Evolutionary conservation across 35 echinoderm and acorn worm species (phyloP), one percentile per base, ranked within the genome.

Genomic region (Heliocidaris tuberculata): DNA sequence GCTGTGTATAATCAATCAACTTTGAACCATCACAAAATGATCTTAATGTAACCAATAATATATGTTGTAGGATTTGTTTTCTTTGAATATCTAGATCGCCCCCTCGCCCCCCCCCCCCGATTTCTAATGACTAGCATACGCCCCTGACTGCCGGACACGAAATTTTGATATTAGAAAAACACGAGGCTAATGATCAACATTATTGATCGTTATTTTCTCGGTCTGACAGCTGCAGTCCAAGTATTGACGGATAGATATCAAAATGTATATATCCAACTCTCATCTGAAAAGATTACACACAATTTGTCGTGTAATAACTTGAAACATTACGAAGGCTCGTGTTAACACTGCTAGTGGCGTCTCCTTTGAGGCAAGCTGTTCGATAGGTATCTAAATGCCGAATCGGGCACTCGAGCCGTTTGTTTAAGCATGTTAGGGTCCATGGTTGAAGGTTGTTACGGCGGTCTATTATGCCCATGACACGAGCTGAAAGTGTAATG

Each of bases 301-400:
- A 89, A 47, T 17, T 48, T 89, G 31, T 89, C 87, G 87, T 89
- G 87, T 89, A 89, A 89, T 89, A 89, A 89, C 87, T 89, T 89
- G 31, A 89, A 89, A 89, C 31, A 48, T 89, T 89, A 89, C 87
- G 29, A 48, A 21, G 87, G 87, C 35, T 32, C 87, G 87, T 89
- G 87, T 89, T 47, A 48, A 89, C 31, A 89, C 87, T 89, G 87
- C 8, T 47, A 15, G 87, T 89, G 31, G 86, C 31, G 86, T 48
- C 19, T 89, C 47, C 32, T 89, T 47, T 48, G 65, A 78, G 27
- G 10, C 19, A 60, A 60, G 65, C 65, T 78, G 65, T 78, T n/a
- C 27, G 7, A n/a, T 19, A 78, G 65, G 65, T 78, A 78, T 78
- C 65, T 78, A 78, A 78, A 78, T 78, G 15, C 21, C 27, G 27